Base-by-base conservation (phyloP, 2,888 invertebrate species). In the Drosophila neutralis region DNA sequence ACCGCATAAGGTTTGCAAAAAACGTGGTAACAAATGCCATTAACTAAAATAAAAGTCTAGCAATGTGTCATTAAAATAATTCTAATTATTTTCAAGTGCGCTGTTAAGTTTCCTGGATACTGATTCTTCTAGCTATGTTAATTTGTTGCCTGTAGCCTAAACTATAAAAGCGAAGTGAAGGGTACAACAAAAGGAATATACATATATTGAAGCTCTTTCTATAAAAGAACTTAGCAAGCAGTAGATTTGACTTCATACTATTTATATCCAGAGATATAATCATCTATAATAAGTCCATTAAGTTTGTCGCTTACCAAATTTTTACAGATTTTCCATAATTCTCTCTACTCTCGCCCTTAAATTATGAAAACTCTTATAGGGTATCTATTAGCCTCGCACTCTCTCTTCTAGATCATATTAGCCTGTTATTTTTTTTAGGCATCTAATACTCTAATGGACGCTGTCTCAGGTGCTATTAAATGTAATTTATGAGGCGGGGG, bases 391-490 rank as follows among this genome's bases (percentile, higher is more conserved):
- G 15, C n/a, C 15, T 2, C 15, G 6, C 13, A 29, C 0, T 21
- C 36, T 49, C 10, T n/a, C 7, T 13, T 11, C 31, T 15, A 31
- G 2, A 31, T 48, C 54, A 10, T 2, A 1, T 52, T 38, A 18
- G 29, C 21, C 52, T 24, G 4, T 11, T 42, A 33, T 68, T 13
- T n/a, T 42, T 53, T 33, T 27, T 5, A 24, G 31, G 53, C 33
- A 40, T 51, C 58, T 42, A 11, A 40, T 58, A 35, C 57, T 60
- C 62, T 73, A 73, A 78, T 74, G 60, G 78, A 51, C 35, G 57
- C 49, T 29, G 33, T 35, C 49, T 38, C 31, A 21, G 57, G 29
- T 52, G 73, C 76, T 74, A 82, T 81, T 82, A 81, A 79, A 70
- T 74, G 60, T 74, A 71, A 81, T 77, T 82, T 65, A 74, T 61